Conservation (phyloP, 53 echinoderm and acorn worm genomes). For the Arbacia lixula region DNA sequence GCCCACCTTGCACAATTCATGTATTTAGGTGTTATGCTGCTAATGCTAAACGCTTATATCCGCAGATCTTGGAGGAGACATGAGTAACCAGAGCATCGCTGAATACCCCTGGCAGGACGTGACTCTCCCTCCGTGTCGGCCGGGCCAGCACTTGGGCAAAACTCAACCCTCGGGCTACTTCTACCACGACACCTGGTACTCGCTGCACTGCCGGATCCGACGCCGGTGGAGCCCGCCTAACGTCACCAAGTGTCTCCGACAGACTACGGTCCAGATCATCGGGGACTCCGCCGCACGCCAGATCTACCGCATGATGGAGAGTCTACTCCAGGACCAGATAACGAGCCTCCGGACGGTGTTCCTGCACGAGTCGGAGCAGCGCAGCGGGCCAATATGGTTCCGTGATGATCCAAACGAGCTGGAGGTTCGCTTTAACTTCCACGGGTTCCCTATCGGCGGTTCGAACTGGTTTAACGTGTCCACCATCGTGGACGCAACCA, state of each 20-base stretch:
- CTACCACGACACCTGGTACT: constrained; percentile 55
- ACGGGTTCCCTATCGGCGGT: constrained; percentile 47
- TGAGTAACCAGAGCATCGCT: neutral
- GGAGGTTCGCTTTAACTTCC: constrained; percentile 38
- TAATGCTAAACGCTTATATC: too few species aligned
- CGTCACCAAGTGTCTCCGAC: neutral
- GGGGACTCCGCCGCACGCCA: constrained; percentile 36
- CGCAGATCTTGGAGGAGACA: neutral
- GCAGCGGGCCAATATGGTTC: constrained; percentile 38
- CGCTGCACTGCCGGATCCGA: constrained; percentile 39
- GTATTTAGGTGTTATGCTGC: too few species aligned
- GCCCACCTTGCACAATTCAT: too few species aligned
- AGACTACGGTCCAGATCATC: constrained; percentile 32
- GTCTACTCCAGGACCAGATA: neutral
- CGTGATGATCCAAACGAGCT: constrained; percentile 6
- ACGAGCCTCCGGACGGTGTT: constrained; percentile 21
- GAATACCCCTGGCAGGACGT: constrained; percentile 42
- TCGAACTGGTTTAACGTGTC: constrained; percentile 41
- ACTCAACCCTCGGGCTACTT: constrained; percentile 37
- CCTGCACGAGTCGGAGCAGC: constrained; percentile 42
- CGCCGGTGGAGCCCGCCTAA: constrained; percentile 3
- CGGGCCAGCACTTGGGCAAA: constrained; percentile 45
- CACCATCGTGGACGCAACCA: constrained; percentile 25
- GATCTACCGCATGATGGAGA: constrained; percentile 4
- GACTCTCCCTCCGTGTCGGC: constrained; percentile 30